These are phyloP conservation scores for Pachyrhynchus sulphureomaculatus DNA, from an alignment of 1,140 invertebrate species.

Conservation along the genomic window DNA sequence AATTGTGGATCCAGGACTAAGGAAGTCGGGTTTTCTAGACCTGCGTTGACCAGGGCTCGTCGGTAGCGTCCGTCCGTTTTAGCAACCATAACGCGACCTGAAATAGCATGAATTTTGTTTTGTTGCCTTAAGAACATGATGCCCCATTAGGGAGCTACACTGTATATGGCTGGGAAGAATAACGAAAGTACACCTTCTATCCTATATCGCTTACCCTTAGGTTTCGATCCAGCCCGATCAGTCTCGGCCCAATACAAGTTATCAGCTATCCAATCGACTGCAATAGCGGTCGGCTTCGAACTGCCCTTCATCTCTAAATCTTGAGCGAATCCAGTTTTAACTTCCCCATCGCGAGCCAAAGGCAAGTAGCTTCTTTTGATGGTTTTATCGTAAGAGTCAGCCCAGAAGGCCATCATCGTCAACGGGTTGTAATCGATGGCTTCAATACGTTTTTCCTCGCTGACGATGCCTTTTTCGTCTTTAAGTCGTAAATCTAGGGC, in stretches of 20 bases:
- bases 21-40: constrained; percentile 79
- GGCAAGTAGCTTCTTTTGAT: constrained; percentile 92
- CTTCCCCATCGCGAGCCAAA: constrained; percentile 70
- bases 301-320: constrained; percentile 81
- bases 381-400: constrained; percentile 83
- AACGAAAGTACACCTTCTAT: background rate
- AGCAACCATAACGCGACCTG: constrained; percentile 71
- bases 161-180: too few species aligned
- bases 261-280: constrained; percentile 88
- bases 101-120: background rate
- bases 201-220: constrained; percentile 55
- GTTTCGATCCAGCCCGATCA: constrained; percentile 70
- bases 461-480: constrained; percentile 74
- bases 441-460: constrained; percentile 81
- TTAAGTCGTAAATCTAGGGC: constrained; percentile 67
- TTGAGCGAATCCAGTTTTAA: constrained; percentile 83
- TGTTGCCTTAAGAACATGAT: background rate
- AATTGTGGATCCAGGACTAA: constrained; percentile 84
- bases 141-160: too few species aligned
- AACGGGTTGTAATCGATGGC: constrained; percentile 85
- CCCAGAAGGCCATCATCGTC: constrained; percentile 87
- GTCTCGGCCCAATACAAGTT: constrained; percentile 95
- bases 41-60: constrained; percentile 69
- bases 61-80: constrained; percentile 88
- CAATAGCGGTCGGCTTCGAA: constrained; percentile 78